Evolutionary conservation across 2,797 vertebrate species (phyloP).

Genomic region (Sebastes vulpes): DNA sequence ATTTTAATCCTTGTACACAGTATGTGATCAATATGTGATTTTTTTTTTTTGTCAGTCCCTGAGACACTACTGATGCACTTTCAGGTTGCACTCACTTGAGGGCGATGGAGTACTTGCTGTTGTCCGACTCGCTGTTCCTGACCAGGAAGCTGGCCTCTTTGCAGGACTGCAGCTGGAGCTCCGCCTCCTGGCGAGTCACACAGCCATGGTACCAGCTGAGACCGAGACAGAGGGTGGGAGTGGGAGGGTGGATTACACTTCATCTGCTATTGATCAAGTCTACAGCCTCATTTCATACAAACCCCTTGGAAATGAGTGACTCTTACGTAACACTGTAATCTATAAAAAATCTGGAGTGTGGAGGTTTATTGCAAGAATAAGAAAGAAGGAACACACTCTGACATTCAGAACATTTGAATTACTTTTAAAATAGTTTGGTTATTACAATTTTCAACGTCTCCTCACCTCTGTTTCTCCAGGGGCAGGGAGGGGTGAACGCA

Average conservation of each 20-base stretch:
- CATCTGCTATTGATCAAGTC: conserved; percentile 37
- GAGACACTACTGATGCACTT: conserved; percentile 30
- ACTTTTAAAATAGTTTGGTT: neutral
- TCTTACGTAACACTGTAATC: neutral
- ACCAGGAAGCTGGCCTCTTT: conserved; percentile 95
- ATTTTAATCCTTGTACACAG: neutral
- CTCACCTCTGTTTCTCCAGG: conserved; percentile 94
- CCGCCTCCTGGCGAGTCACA: conserved; percentile 92
- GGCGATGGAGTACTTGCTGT: conserved; percentile 96
- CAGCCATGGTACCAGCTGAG: conserved; percentile 89
- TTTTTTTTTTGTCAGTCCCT: neutral
- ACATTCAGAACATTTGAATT: neutral
- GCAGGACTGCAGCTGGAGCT: conserved; percentile 91
- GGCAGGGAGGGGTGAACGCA: conserved; percentile 90
- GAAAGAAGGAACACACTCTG: neutral
- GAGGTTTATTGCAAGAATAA: neutral
- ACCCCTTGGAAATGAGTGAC: conserved; percentile 1
- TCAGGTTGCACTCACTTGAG: conserved; percentile 91
- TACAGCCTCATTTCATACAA: conserved; percentile 1
- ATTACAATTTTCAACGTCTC: neutral
- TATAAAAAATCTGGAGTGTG: neutral
- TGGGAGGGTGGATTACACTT: neutral
- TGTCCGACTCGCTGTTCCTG: conserved; percentile 93
- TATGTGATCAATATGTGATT: neutral
- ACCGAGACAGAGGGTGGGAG: conserved; percentile 23